A percentile compares a stretch with the other conserved stretches of the same genome.
phyloP scores from a whole-genome alignment of 1,140 invertebrate species.

The Bombus soroeensis region DNA sequence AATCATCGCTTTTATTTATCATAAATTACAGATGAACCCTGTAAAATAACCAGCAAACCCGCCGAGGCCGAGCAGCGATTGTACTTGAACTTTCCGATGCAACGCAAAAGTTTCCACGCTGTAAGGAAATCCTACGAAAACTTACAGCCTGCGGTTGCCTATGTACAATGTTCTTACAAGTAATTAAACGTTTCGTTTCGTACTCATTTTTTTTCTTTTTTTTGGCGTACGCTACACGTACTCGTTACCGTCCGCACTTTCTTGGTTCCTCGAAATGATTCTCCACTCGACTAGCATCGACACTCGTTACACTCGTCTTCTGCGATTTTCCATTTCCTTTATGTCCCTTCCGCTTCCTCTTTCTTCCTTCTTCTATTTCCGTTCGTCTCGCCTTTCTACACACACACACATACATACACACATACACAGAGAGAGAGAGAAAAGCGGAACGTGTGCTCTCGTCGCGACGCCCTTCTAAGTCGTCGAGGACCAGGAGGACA shows the following conservation, averaged over 20 bases:
- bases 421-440: too few relatives aligned
- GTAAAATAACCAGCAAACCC: neutral
- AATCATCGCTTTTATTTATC: too few relatives aligned
- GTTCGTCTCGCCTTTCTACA: neutral
- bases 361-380: neutral
- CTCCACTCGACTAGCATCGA: slow-evolving; percentile 56
- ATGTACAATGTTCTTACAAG: slow-evolving; percentile 48
- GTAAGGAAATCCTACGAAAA: slow-evolving; percentile 6
- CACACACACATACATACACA: too few relatives aligned
- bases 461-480: slow-evolving; percentile 15
- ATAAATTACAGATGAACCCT: too few relatives aligned
- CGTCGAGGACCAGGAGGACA: slow-evolving; percentile 10
- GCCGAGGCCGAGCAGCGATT: neutral
- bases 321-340: neutral
- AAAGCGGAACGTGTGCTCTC: slow-evolving; percentile 19
- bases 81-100: neutral
- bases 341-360: neutral
- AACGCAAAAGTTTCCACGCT: neutral
- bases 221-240: slow-evolving; percentile 3
- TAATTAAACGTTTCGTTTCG: slow-evolving; percentile 19
- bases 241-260: slow-evolving; percentile 1
- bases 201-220: neutral
- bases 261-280: slow-evolving; percentile 33
- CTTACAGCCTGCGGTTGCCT: slow-evolving; percentile 30
- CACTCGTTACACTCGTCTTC: slow-evolving; percentile 62